These are phyloP conservation scores for Periophthalmodon schlosseri DNA, from an alignment of 2,113 vertebrate genomes.

Conservation along the genomic window DNA sequence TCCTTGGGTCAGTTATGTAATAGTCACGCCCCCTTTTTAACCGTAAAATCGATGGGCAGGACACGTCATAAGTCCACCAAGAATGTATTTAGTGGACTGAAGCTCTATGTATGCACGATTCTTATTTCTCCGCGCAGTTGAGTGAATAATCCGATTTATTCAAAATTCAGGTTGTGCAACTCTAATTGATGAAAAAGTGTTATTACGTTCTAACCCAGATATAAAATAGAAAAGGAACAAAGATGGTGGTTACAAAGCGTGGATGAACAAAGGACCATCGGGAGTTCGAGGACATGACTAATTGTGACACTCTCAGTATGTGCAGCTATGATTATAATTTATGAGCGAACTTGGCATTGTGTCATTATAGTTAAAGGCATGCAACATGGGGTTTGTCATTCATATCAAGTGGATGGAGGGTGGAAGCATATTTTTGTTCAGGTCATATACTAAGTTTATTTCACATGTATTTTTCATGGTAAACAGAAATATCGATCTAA, in stretches of 20 bases:
- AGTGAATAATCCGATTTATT: not conserved
- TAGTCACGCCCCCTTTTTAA: too few relatives aligned
- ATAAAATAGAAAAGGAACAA: not conserved
- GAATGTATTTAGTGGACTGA: too few relatives aligned
- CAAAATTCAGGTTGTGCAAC: not conserved
- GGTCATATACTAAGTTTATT: too few relatives aligned
- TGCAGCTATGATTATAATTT: not conserved
- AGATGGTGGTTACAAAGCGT: not conserved
- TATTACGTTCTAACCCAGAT: not conserved
- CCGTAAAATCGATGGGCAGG: too few relatives aligned
- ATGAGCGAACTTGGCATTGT: not conserved
- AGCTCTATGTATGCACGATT: too few relatives aligned
- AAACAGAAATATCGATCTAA: too few relatives aligned
- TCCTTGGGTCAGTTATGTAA: too few relatives aligned
- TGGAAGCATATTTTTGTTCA: too few relatives aligned
- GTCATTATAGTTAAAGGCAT: not conserved
- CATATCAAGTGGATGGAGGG: too few relatives aligned
- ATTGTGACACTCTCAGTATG: constrained; percentile 12
- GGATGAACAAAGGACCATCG: not conserved
- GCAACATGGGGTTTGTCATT: not conserved
- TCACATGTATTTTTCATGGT: too few relatives aligned
- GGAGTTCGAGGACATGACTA: constrained; percentile 5
- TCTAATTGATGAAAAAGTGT: not conserved
- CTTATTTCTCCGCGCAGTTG: too few relatives aligned
- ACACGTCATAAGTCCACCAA: too few relatives aligned